Evolutionary conservation across 2,113 vertebrate genomes (phyloP).

Genomic region (Dasyornis broadbenti): DNA sequence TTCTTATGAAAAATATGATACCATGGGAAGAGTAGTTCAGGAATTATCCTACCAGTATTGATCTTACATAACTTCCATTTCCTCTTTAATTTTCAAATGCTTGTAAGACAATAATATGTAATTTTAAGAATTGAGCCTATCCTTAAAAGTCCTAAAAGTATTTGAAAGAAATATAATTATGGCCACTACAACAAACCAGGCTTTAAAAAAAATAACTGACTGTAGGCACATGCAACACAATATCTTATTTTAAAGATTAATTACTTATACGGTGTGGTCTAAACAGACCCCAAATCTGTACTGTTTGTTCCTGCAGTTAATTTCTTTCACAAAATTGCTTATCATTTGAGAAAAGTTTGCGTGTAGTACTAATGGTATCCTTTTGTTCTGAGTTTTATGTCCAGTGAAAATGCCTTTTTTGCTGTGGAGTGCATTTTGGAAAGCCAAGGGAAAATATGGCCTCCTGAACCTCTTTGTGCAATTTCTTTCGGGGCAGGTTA

Average conservation of each 20-base stretch:
- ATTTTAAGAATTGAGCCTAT: not conserved
- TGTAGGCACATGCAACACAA: not conserved
- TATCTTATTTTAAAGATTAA: not conserved
- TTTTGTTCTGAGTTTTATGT: not conserved
- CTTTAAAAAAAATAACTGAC: not conserved
- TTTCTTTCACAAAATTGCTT: not conserved
- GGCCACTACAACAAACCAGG: not conserved
- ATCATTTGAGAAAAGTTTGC: not conserved
- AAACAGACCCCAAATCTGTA: not conserved
- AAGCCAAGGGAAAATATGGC: not conserved
- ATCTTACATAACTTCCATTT: not conserved
- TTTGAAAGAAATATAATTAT: constrained; percentile 12
- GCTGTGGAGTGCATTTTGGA: not conserved
- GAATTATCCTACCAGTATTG: not conserved
- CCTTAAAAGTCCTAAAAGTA: not conserved
- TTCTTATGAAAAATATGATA: not conserved
- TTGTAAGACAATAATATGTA: constrained; percentile 12
- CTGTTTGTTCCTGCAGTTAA: not conserved
- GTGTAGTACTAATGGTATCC: not conserved
- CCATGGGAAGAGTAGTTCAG: not conserved
- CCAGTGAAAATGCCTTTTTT: not conserved
- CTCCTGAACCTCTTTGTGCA: not conserved
- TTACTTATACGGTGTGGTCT: not conserved
- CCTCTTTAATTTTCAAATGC: not conserved
- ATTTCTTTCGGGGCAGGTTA: not conserved